phyloP scores from a whole-genome alignment of 2,113 vertebrate genomes.

The Petrocephalus microphthalmus region DNA sequence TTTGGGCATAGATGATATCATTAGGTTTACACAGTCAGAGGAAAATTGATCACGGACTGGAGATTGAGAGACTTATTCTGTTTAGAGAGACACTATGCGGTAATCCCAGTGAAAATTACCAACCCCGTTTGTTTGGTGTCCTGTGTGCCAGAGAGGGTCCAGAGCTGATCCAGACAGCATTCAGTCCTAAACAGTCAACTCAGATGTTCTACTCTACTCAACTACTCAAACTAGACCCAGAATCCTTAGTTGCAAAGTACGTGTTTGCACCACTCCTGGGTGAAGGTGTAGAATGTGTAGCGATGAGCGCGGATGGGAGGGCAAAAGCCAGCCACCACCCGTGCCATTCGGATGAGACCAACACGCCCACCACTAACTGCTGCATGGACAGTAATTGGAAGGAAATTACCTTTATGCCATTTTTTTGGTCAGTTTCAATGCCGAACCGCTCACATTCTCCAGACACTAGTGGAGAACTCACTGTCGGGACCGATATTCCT shows the following conservation, averaged over 20 bases:
- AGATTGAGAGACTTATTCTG: neutral
- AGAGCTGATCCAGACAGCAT: neutral
- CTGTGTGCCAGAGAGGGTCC: neutral
- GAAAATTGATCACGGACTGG: neutral
- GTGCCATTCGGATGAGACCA: neutral
- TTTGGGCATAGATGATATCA: neutral
- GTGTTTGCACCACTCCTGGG: too few species aligned
- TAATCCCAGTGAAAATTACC: neutral
- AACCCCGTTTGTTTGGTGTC: neutral
- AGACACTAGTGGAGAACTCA: neutral
- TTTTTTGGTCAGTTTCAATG: neutral
- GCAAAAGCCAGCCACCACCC: neutral
- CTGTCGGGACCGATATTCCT: neutral
- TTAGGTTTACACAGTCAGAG: neutral
- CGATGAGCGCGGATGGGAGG: neutral
- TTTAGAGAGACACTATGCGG: neutral
- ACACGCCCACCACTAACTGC: neutral
- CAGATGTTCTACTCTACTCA: neutral
- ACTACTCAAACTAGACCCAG: neutral
- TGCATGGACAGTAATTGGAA: too few species aligned
- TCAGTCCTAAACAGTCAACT: neutral
- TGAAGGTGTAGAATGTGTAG: neutral
- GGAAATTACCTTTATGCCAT: neutral
- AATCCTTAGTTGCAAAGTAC: too few species aligned
- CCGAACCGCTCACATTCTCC: neutral